Percentiles rank a stretch among this genome's conserved stretches.
Evolutionary conservation across 2,888 invertebrate species (phyloP).

Genomic region (Stenurella melanura): DNA sequence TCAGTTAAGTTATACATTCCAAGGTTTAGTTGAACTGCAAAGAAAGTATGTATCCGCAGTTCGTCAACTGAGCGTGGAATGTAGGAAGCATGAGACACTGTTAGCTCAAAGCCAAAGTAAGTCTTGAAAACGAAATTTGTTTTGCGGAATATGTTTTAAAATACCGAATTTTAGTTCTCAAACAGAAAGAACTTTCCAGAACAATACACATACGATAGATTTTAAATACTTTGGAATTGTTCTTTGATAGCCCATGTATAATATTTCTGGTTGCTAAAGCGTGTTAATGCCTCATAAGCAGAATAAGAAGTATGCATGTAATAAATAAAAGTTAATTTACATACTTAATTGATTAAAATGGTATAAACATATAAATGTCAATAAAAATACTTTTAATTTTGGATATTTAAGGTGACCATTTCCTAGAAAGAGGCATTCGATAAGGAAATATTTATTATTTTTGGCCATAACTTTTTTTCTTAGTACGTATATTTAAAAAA

Average conservation of each 20-base stretch:
- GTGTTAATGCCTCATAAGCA: background rate
- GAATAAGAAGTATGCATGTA: background rate
- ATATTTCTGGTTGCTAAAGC: background rate
- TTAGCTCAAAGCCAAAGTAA: slow-evolving; percentile 47
- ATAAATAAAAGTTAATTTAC: too few species aligned
- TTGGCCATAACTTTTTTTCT: too few species aligned
- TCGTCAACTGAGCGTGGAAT: slow-evolving; percentile 85
- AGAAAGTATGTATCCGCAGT: slow-evolving; percentile 86
- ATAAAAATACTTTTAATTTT: too few species aligned
- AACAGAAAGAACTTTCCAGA: slow-evolving; percentile 30
- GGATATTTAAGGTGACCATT: too few species aligned
- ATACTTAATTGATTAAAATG: too few species aligned
- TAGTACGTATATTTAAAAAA: too few species aligned
- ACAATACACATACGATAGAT: background rate
- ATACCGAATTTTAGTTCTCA: slow-evolving; percentile 32
- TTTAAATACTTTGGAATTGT: background rate
- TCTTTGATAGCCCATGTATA: background rate
- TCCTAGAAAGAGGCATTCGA: too few species aligned
- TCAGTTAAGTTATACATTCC: slow-evolving; percentile 78
- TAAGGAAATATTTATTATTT: too few species aligned
- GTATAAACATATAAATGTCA: too few species aligned
- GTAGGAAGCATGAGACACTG: slow-evolving; percentile 79
- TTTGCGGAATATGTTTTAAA: slow-evolving; percentile 5
- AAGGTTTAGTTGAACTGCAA: slow-evolving; percentile 81
- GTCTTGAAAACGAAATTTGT: slow-evolving; percentile 27